Conservation (phyloP, 2,113 vertebrate species). For the Eptesicus fuscus region DNA sequence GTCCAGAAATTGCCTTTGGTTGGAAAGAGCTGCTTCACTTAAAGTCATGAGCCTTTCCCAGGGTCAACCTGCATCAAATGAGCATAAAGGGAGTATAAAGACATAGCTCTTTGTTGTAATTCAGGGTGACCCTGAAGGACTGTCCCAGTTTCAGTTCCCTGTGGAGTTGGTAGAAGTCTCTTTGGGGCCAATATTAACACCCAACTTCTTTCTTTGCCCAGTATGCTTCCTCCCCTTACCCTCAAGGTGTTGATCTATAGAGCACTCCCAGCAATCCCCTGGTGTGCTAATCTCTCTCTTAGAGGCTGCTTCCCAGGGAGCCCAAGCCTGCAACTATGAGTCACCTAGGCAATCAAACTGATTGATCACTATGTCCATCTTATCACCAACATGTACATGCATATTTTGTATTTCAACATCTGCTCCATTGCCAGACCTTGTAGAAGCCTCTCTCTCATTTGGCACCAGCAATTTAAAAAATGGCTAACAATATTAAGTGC, state of each 20-base stretch:
- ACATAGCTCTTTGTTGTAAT: neutral
- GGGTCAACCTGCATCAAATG: neutral
- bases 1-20: neutral
- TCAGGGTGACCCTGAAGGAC: neutral
- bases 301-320: neutral
- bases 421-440: neutral
- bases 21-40: constrained; percentile 30
- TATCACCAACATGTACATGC: neutral
- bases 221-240: neutral
- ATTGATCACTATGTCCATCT: constrained; percentile 4
- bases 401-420: constrained; percentile 11
- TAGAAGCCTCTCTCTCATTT: neutral
- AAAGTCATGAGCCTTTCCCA: constrained; percentile 25
- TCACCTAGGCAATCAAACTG: neutral
- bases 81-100: constrained; percentile 1
- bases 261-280: neutral
- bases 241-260: neutral
- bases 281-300: neutral
- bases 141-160: neutral
- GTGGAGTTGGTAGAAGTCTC: neutral
- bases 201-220: neutral
- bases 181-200: neutral
- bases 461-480: constrained; percentile 9
- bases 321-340: neutral
- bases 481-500: neutral